phyloP scores from a whole-genome alignment of 2,113 vertebrate species.

The Menura novaehollandiae region DNA sequence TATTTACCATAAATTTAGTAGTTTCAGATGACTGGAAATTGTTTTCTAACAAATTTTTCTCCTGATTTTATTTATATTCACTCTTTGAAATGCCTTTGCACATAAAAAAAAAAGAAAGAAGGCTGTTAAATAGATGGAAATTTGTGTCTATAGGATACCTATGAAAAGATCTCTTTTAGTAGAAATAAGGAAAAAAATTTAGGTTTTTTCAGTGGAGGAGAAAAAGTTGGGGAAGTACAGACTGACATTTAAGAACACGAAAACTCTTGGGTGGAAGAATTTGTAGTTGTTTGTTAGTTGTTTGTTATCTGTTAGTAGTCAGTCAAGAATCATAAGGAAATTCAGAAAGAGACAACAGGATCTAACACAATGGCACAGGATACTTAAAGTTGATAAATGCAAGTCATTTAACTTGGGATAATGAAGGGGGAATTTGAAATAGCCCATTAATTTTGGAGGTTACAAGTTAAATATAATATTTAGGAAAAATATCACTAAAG shows the following conservation, averaged over 20 bases:
- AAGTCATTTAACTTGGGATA: neutral
- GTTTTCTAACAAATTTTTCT: neutral
- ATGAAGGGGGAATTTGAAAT: neutral
- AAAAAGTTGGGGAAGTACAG: neutral
- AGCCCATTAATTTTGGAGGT: neutral
- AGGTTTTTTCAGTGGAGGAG: neutral
- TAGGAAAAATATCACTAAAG: neutral
- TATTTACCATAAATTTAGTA: neutral
- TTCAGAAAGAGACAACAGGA: neutral
- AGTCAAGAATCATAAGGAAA: neutral
- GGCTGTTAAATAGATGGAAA: neutral
- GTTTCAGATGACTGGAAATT: neutral
- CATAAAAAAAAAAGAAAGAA: neutral
- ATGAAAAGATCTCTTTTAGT: neutral
- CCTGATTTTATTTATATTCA: neutral
- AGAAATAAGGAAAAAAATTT: neutral
- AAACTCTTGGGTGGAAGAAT: neutral
- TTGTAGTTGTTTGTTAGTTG: neutral
- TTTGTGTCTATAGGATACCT: neutral
- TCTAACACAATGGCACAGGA: neutral
- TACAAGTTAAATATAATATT: neutral
- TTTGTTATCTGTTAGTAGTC: too few species aligned
- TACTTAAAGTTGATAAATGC: neutral
- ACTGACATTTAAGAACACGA: neutral
- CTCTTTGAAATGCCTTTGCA: neutral